phyloP scores from a whole-genome alignment of 2,113 vertebrate species.

The Stegastes partitus region DNA sequence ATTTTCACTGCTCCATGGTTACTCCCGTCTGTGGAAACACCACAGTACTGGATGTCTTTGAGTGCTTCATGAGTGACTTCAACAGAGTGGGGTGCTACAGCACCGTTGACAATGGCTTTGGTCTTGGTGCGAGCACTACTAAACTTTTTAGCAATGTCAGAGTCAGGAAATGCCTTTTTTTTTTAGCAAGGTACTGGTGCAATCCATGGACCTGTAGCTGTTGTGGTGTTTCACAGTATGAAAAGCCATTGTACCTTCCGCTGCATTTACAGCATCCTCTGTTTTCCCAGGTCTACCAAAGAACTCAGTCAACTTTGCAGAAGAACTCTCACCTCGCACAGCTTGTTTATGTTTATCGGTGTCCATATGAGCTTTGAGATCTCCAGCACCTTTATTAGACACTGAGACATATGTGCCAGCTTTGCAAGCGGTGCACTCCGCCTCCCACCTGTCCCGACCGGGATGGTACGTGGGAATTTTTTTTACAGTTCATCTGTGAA shows the following conservation, averaged over 20 bases:
- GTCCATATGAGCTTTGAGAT: not conserved
- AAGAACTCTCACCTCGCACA: not conserved
- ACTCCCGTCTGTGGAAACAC: too few relatives aligned
- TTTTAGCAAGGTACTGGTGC: slow-evolving; percentile 23
- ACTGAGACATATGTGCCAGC: not conserved
- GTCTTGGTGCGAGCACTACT: too few relatives aligned
- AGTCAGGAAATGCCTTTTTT: slow-evolving; percentile 45
- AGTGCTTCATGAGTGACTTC: not conserved
- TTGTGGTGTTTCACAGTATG: slow-evolving; percentile 25
- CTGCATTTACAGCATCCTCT: too few relatives aligned
- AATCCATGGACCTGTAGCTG: slow-evolving; percentile 44
- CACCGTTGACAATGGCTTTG: not conserved
- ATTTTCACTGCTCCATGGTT: too few relatives aligned
- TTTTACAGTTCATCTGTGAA: not conserved
- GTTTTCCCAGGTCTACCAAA: too few relatives aligned
- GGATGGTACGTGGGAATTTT: not conserved
- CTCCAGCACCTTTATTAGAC: not conserved
- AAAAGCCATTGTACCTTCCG: too few relatives aligned
- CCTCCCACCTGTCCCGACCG: not conserved
- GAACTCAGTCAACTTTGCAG: not conserved
- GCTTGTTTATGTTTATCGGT: slow-evolving; percentile 1
- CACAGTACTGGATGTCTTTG: too few relatives aligned
- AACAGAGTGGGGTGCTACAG: not conserved
- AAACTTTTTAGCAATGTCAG: not conserved
- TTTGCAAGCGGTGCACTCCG: not conserved